These are phyloP conservation scores for Enteromius paludinosus DNA, from an alignment of 2,797 vertebrate genomes.

Conservation along the genomic window DNA sequence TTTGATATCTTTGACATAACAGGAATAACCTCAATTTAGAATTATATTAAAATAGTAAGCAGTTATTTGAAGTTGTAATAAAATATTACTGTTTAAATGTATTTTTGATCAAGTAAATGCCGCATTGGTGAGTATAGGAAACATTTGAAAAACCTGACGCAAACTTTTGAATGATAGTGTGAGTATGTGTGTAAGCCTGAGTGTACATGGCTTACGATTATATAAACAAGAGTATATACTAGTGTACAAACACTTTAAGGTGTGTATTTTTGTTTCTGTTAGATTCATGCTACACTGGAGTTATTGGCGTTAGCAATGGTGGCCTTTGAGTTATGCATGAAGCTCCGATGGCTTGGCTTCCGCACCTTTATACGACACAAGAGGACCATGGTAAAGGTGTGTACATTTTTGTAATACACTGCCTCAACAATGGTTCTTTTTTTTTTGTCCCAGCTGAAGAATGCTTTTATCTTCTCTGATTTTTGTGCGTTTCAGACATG, in stretches of 20 bases:
- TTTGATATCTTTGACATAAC: neutral
- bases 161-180: neutral
- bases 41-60: neutral
- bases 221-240: neutral
- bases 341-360: constrained; percentile 95
- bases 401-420: neutral
- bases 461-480: neutral
- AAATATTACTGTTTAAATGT: neutral
- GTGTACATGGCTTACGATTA: neutral
- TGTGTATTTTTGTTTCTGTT: constrained; percentile 22
- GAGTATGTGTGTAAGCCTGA: neutral
- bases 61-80: neutral
- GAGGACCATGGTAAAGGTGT: constrained; percentile 97
- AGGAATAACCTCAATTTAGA: neutral
- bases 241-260: neutral
- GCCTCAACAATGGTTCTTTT: neutral
- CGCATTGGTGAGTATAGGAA: no score
- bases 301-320: constrained; percentile 90
- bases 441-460: neutral
- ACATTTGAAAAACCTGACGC: neutral
- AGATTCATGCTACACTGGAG: constrained; percentile 97
- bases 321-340: constrained; percentile 95
- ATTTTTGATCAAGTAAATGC: neutral
- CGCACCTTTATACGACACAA: constrained; percentile 93
- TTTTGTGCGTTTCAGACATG: constrained; percentile 77